A percentile compares a stretch with the other conserved stretches of the same genome.
phyloP scores from a whole-genome alignment of 2,797 vertebrate species.

The Acanthurus tractus region DNA sequence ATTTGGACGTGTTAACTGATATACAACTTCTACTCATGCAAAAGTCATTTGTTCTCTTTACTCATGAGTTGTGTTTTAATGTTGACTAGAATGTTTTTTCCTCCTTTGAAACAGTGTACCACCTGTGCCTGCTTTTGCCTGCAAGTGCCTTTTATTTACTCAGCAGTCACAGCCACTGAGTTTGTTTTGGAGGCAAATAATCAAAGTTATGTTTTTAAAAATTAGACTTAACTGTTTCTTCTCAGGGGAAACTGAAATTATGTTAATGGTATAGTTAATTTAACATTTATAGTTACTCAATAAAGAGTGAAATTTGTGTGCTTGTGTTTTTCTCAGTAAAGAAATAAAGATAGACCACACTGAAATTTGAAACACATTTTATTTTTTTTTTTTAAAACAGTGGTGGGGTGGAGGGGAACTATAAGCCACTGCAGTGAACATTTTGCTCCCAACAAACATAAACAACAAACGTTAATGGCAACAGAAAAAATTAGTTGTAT shows the following conservation, averaged over 20 bases:
- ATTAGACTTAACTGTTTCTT: constrained; percentile 1
- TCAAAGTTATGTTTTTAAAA: constrained; percentile 23
- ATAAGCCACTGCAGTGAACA: constrained; percentile 38
- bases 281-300: constrained; percentile 34
- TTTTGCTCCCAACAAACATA: constrained; percentile 23
- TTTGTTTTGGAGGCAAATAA: constrained; percentile 57
- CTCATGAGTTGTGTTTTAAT: constrained; percentile 12
- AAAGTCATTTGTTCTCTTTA: background rate
- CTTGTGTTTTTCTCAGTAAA: background rate
- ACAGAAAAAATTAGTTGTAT: constrained; percentile 38
- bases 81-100: background rate
- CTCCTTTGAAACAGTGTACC: background rate
- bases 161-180: background rate
- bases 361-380: constrained; percentile 40
- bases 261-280: constrained; percentile 53
- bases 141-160: constrained; percentile 27
- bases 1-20: constrained; percentile 8
- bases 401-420: constrained; percentile 18
- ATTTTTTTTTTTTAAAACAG: constrained; percentile 36
- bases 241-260: constrained; percentile 26
- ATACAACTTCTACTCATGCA: background rate
- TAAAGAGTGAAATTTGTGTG: constrained; percentile 8
- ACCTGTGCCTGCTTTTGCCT: background rate
- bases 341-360: background rate
- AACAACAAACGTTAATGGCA: constrained; percentile 26